Conservation (phyloP, 2,888 invertebrate genomes). For the Lithophane leautieri region DNA sequence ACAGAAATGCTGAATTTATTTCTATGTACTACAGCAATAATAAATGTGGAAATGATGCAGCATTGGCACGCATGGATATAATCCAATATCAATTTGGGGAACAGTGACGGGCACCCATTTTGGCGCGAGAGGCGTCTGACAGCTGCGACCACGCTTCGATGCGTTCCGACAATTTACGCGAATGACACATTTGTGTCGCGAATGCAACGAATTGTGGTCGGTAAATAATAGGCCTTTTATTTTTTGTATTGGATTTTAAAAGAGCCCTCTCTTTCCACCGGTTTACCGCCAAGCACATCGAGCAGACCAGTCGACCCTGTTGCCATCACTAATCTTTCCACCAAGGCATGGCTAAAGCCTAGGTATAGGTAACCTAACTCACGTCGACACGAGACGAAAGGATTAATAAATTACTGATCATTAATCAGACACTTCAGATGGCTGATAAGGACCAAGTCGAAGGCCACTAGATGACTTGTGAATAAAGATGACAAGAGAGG, state of each 20-base stretch:
- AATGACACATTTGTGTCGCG: slow-evolving; percentile 51
- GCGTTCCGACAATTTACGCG: slow-evolving; percentile 61
- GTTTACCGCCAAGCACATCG: neutral
- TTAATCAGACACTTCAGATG: too few species aligned
- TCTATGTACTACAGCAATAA: slow-evolving; percentile 7
- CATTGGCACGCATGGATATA: slow-evolving; percentile 35
- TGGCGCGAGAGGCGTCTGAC: slow-evolving; percentile 53
- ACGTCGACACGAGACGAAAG: neutral
- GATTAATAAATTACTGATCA: neutral
- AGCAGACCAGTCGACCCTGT: neutral
- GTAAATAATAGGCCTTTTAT: slow-evolving; percentile 19
- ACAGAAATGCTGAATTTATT: neutral
- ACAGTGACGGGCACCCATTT: slow-evolving; percentile 53
- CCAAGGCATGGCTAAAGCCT: neutral
- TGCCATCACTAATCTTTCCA: neutral
- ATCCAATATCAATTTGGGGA: slow-evolving; percentile 51
- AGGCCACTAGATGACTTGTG: too few species aligned
- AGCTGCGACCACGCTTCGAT: slow-evolving; percentile 61
- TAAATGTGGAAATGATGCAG: slow-evolving; percentile 32
- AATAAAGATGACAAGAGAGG: neutral
- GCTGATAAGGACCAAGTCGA: neutral
- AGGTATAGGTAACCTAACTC: neutral
- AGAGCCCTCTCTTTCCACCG: neutral
- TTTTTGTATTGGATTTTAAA: slow-evolving; percentile 16
- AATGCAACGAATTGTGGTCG: slow-evolving; percentile 33